These are phyloP conservation scores for Ormyrus rosae DNA, from an alignment of 2,888 invertebrate genomes.

Conservation along the genomic window DNA sequence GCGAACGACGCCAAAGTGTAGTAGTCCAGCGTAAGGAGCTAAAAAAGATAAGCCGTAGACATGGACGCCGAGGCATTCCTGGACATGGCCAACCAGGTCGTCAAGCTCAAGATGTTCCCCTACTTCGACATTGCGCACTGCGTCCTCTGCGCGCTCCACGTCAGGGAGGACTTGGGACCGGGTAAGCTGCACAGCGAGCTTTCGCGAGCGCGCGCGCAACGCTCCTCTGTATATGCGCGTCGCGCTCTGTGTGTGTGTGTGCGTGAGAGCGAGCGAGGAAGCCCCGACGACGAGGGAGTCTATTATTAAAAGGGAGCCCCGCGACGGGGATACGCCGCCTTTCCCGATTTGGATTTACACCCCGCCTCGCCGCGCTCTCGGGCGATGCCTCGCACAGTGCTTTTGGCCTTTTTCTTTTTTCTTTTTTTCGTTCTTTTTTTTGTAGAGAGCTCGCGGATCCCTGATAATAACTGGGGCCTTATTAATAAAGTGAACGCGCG, in stretches of 20 bases:
- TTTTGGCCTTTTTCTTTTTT: background rate
- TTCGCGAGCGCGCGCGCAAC: background rate
- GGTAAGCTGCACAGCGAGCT: slow-evolving; percentile 79
- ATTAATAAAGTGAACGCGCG: too few relatives aligned
- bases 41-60: slow-evolving; percentile 62
- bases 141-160: slow-evolving; percentile 94
- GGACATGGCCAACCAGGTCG: slow-evolving; percentile 98
- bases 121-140: slow-evolving; percentile 99
- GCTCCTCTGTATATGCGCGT: background rate
- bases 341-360: slow-evolving; percentile 54
- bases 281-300: slow-evolving; percentile 59
- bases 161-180: slow-evolving; percentile 95
- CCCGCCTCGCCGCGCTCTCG: background rate
- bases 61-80: slow-evolving; percentile 98
- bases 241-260: background rate
- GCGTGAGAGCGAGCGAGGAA: background rate
- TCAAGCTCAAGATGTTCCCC: slow-evolving; percentile 99
- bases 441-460: too few relatives aligned
- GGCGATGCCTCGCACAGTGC: too few relatives aligned
- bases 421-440: slow-evolving; percentile 7
- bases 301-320: slow-evolving; percentile 70
- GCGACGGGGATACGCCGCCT: slow-evolving; percentile 60
- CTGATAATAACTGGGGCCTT: too few relatives aligned
- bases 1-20: too few relatives aligned
- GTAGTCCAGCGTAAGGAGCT: too few relatives aligned